Conservation (phyloP, 2,888 invertebrate genomes). For the Melieria picta region DNA sequence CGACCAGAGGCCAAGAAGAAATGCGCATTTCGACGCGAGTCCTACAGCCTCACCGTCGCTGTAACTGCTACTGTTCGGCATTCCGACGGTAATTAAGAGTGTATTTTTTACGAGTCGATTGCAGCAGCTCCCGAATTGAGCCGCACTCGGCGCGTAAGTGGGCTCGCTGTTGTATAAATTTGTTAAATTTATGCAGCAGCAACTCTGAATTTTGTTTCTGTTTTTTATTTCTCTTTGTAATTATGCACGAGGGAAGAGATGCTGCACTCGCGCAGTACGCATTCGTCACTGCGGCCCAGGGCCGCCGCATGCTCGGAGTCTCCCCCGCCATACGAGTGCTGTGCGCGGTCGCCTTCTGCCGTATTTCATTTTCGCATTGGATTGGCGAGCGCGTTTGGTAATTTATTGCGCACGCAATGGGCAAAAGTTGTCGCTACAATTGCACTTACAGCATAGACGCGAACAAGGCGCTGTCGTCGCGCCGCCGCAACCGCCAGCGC, state of each 20-base stretch:
- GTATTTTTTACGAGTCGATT: not conserved
- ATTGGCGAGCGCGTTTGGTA: conserved; percentile 29
- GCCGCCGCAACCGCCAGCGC: not conserved
- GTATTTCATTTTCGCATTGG: not conserved
- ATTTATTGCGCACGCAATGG: conserved; percentile 55
- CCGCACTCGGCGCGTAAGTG: conserved; percentile 21
- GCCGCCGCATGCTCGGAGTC: too few species aligned
- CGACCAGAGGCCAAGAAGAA: not conserved
- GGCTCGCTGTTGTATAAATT: conserved; percentile 41
- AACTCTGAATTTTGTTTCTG: conserved; percentile 30
- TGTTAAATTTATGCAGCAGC: conserved; percentile 42
- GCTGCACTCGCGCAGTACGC: too few species aligned
- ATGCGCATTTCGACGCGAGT: too few species aligned
- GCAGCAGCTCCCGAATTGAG: not conserved
- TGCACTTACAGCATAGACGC: conserved; percentile 19
- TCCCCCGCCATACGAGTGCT: too few species aligned
- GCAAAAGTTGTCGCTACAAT: conserved; percentile 55
- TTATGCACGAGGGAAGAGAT: not conserved
- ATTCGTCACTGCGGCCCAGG: too few species aligned
- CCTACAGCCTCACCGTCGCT: too few species aligned
- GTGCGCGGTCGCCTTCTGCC: too few species aligned
- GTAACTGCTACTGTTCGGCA: not conserved
- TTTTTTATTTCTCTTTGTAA: conserved; percentile 2
- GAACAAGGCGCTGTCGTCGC: not conserved
- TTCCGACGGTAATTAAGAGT: conserved; percentile 37